Evolutionary conservation across 1,140 invertebrate species (phyloP), one percentile per base, ranked within the genome.

Genomic region (Brachionus plicatilis): DNA sequence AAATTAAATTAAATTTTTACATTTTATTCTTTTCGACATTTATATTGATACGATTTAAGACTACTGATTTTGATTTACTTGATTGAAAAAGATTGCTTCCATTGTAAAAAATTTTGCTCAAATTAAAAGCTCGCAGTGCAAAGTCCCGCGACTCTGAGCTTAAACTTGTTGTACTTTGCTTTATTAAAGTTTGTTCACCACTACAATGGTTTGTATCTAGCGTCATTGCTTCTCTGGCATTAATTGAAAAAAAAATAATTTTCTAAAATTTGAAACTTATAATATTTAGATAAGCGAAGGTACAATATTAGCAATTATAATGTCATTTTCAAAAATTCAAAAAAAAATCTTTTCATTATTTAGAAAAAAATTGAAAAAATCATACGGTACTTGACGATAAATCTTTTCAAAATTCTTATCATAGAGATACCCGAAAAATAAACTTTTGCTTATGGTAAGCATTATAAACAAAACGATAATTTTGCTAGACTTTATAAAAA

Each of bases 21-120:
- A 82, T 82, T 82, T 82, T 68, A 65, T 45, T 47, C 24, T 82
- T 82, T 17, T 24, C 53, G 2, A 82, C 41, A 27, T 82, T 82
- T 45, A 82, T 82, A 37, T 65, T 82, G n/a, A 82, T 9, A 14
- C 41, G 2, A 29, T 82, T 56, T 60, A 82, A 47, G 29, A 82
- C 43, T 3, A 20, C 4, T n/a, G 33, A 24, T 17, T 60, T 65
- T 17, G 50, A 9, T 37, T 82, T 68, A 24, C 33, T 60, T 37
- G 33, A 37, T 37, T 37, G 33, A 11, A 27, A 82, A 27, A 45
- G 24, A 14, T 11, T 24, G 7, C 11, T 27, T 82, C 53, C 53
- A 45, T 33, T 82, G 14, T 24, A 17, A 37, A 65, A 82, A 33
- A 37, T 3, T 20, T 82, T 82, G 17, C 12, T 56, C 17, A 80